Base-by-base conservation (phyloP, 2,888 invertebrate species). In the Lucinisca nassula region DNA sequence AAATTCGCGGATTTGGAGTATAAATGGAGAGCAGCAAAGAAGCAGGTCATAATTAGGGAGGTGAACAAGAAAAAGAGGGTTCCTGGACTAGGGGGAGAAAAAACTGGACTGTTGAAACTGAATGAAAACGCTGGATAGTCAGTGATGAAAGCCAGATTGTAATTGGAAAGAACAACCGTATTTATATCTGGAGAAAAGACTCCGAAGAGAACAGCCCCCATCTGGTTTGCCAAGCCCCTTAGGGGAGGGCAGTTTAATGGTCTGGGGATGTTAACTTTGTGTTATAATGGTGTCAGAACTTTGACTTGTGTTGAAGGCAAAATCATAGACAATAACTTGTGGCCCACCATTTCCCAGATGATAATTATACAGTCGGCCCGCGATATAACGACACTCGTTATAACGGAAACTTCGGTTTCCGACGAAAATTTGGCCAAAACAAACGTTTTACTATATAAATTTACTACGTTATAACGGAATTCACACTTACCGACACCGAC, bases 121-220 rank as follows among this genome's bases (percentile, higher is more conserved):
- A 80, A 21, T 73, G 73, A 49, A 27, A 73, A 35, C 49, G 51
- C 24, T 80, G 80, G 73, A 80, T 80, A 72, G 72, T 51, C 38
- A 55, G 21, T 14, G 51, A 73, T 73, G 73, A 80, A 72, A 55
- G 24, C n/a, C 72, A 51, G 14, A 72, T 72, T 35, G 80, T 72
- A 4, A 72, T 73, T 73, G 80, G 80, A 17, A 21, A 30, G 24
- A n/a, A 73, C 27, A 80, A 79, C 49, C 51, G 24, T n/a, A 21
- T 61, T 4, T 67, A 8, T 70, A 49, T 80, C 14, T 80, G 72
- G 80, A 51, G 73, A 51, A 80, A 80, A 35, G 73, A 75, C 37
- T 55, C 55, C 27, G 40, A 81, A 81, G 74, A 58, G 30, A 61
- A 81, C 61, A 81, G 67, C 61, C 49, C 30, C 8, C 49, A 51